Percentiles rank a stretch among this genome's conserved stretches.
Evolutionary conservation across 35 echinoderm and acorn worm genomes (phyloP).

Genomic region (Anneissia japonica): DNA sequence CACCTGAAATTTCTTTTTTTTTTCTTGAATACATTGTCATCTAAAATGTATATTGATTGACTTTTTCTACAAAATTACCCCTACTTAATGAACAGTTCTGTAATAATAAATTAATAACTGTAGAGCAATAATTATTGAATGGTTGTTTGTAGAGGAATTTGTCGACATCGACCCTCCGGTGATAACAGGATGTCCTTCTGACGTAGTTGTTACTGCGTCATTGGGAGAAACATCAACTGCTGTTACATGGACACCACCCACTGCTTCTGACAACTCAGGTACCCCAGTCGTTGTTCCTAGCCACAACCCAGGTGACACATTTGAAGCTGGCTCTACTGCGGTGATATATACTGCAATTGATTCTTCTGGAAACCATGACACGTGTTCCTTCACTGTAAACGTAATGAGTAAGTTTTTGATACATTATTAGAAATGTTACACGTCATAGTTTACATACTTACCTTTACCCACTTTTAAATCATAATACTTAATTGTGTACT

Average conservation of each 20-base stretch:
- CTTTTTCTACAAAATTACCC: too few species aligned
- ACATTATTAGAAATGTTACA: too few species aligned
- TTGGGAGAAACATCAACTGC: conserved; percentile 11
- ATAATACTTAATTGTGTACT: too few species aligned
- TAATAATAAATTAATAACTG: too few species aligned
- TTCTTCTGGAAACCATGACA: conserved; percentile 30
- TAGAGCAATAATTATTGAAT: too few species aligned
- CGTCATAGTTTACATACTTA: too few species aligned
- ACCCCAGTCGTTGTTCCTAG: background rate
- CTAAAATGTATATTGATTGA: too few species aligned
- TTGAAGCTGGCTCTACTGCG: conserved; percentile 1
- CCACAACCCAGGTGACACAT: conserved; percentile 1
- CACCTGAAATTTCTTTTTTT: too few species aligned
- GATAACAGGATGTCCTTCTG: conserved; percentile 39
- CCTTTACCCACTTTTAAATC: too few species aligned
- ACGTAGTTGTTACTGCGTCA: conserved; percentile 38
- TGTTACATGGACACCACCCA: conserved; percentile 34
- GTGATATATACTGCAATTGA: conserved; percentile 58
- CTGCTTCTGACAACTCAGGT: conserved; percentile 53
- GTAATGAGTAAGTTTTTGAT: conserved; percentile 8
- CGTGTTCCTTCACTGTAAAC: conserved; percentile 42
- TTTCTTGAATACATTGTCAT: too few species aligned
- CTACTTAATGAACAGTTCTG: too few species aligned
- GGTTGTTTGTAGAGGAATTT: background rate
- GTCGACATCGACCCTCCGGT: conserved; percentile 41